Base-by-base conservation (phyloP, 2,113 vertebrate species). In the Regulus satrapa region DNA sequence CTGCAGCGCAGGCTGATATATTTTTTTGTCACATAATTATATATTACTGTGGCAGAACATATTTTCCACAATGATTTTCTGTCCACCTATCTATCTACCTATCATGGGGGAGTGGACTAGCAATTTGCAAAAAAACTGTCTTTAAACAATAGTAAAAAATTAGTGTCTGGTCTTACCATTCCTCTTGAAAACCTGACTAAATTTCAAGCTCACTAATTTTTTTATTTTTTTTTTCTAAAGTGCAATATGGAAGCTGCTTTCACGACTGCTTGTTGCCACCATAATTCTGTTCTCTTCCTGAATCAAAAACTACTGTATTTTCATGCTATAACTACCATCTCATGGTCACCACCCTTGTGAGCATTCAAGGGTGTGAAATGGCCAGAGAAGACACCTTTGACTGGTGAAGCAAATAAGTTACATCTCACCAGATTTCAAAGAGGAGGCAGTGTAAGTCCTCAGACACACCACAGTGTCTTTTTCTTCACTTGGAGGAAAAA, bases 1-100 rank as follows among this genome's bases (percentile, higher is more conserved):
- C 91, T 92, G 56, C 52, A 90, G 90, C 88, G 92, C 51, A 94
- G 79, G 10, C 88, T 51, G 59, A 88, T 92, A 12, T 26, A 81
- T 43, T 90, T 94, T 94, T 94, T 92, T 94, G 85, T 90, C 85
- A 92, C 6, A n/a, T 89, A 96, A 88, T 93, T 93, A 94, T 52
- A 89, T 34, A 71, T 63, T 94, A 71, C 73, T 49, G 51, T 41
- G 40, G 79, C 61, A 96, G 87, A 95, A 92, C 17, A 28, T 34
- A 72, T 84, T 94, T 94, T 74, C 59, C 40, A 64, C 64, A 63
- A 85, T 71, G 40, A 92, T 86, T 95, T 95, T 72, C 88, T 58
- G 78, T 86, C 68, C 55, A 48, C 84, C 76, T 56, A 87, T 89
- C 92, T 91, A 86, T 56, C 92, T 93, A 71, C 29, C 61, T 79